A percentile compares a stretch with the other conserved stretches of the same genome.
phyloP scores from a whole-genome alignment of 2,113 vertebrate species.

The Dinomys branickii region DNA sequence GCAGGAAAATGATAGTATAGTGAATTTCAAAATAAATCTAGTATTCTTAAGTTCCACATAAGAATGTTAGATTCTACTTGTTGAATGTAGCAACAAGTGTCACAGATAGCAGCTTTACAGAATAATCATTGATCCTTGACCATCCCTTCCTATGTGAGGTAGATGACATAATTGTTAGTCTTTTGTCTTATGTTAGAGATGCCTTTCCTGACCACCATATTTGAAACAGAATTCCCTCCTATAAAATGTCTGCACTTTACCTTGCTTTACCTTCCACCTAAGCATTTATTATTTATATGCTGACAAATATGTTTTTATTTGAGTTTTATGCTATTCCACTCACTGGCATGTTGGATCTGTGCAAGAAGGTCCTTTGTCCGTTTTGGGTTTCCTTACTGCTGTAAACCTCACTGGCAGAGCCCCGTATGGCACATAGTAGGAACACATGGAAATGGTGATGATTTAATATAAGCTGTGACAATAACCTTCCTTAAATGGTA shows the following conservation, averaged over 20 bases:
- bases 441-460: neutral
- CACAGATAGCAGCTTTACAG: neutral
- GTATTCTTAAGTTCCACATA: neutral
- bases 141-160: neutral
- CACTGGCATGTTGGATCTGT: neutral
- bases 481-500: neutral
- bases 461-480: neutral
- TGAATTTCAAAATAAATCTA: conserved; percentile 7
- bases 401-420: neutral
- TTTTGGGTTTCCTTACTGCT: neutral
- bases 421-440: neutral
- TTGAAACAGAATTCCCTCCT: neutral
- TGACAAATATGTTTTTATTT: neutral
- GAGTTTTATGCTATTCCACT: neutral
- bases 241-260: neutral
- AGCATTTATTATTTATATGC: neutral
- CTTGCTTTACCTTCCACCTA: neutral
- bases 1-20: neutral
- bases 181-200: neutral
- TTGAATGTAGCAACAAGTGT: conserved; percentile 28
- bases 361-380: neutral
- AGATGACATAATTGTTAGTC: neutral
- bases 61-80: neutral
- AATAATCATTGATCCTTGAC: neutral
- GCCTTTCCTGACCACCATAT: neutral